Base-by-base conservation (phyloP, 2,797 vertebrate species). In the Hemibagrus guttatus region DNA sequence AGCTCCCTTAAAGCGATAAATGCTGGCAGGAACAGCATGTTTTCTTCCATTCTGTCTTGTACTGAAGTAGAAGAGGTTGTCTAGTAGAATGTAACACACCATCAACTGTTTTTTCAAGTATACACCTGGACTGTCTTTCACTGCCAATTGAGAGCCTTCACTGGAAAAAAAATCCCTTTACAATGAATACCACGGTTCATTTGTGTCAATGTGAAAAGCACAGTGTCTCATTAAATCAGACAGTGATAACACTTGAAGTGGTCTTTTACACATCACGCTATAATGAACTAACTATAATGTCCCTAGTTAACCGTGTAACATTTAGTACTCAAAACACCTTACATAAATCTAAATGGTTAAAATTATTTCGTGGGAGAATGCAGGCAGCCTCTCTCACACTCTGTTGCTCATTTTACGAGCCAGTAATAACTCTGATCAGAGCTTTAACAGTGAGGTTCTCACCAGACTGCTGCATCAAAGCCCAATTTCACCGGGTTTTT, bases 381-480 rank as follows among this genome's bases (percentile, higher is more conserved):
- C 49, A 68, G 69, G 59, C 59, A 19, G 59, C 17, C 59, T 87
- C 80, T n/a, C 49, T 19, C 59, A 75, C 52, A 71, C 46, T 19
- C 26, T 54, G 28, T 79, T 79, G 64, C 84, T 86, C 84, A 76
- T 61, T 85, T 71, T 84, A 87, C 21, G 42, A 82, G 52, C 52
- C 81, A 19, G n/a, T 83, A 88, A 83, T 72, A 56, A 84, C 75
- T 87, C 85, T 85, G 85, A 85, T 85, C 80, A 87, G 49, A 81
- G 79, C 83, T 90, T 69, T 61, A 79, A 85, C 83, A 87, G 74
- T 7, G 21, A 84, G 63, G 72, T 85, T 35, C 83, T 87, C 76
- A 64, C 76, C 75, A 79, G 84, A 59, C 81, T 86, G 58, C 61
- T 87, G 63, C 80, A 85, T 64, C 85, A 71, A 80, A 88, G 64